Conservation (phyloP, 2,797 vertebrate species). For the Pelochelys cantorii region DNA sequence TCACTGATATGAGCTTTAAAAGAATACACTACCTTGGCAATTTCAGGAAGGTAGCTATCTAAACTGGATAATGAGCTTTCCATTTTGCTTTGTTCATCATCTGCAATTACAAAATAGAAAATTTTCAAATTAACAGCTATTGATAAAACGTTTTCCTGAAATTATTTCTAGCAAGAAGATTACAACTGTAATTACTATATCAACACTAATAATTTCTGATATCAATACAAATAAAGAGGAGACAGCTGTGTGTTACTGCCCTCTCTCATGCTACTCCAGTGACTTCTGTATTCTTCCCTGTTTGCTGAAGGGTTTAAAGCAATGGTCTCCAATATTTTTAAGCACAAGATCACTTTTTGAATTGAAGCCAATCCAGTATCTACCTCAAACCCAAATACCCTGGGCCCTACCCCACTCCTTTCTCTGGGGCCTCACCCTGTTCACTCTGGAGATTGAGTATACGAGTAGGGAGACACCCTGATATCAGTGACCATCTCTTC, state of each 20-base stretch:
- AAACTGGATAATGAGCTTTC: slow-evolving; percentile 89
- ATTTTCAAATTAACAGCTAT: neutral
- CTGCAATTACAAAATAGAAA: slow-evolving; percentile 80
- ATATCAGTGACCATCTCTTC: too few species aligned
- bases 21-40: slow-evolving; percentile 79
- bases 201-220: neutral
- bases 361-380: too few species aligned
- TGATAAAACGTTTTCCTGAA: neutral
- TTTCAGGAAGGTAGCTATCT: slow-evolving; percentile 91
- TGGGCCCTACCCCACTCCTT: too few species aligned
- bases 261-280: neutral
- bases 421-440: too few species aligned
- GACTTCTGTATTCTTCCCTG: neutral
- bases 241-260: neutral
- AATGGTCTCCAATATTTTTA: neutral
- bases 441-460: too few species aligned
- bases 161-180: neutral
- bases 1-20: neutral
- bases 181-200: neutral
- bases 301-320: neutral
- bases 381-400: too few species aligned
- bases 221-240: neutral
- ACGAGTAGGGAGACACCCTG: too few species aligned
- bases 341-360: too few species aligned
- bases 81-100: slow-evolving; percentile 92